Conservation (phyloP, 2,113 vertebrate species). For the Lepus americanus region DNA sequence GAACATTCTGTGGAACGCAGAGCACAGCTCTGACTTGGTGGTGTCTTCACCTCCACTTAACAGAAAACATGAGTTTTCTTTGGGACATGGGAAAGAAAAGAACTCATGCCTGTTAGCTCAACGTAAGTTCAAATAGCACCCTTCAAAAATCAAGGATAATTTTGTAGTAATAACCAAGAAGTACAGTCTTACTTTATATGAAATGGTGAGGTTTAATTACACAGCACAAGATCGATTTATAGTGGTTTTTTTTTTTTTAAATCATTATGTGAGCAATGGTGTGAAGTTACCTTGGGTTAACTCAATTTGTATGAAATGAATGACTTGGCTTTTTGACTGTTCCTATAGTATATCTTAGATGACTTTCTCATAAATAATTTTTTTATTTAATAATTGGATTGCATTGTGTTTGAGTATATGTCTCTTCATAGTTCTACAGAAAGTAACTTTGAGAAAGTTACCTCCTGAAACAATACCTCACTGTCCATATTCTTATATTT, state of each 20-base stretch:
- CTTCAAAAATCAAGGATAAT: neutral
- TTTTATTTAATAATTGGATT: slow-evolving; percentile 31
- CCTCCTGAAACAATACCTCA: slow-evolving; percentile 59
- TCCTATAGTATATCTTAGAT: slow-evolving; percentile 29
- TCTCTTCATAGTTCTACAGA: neutral
- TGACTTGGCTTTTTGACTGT: neutral
- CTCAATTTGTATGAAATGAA: slow-evolving; percentile 8
- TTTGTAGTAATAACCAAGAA: slow-evolving; percentile 4
- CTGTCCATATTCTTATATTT: slow-evolving; percentile 56
- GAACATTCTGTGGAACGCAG: neutral
- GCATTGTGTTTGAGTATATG: neutral
- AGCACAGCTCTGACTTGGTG: neutral
- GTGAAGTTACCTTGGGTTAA: slow-evolving; percentile 55
- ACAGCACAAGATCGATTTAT: slow-evolving; percentile 65
- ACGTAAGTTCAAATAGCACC: neutral
- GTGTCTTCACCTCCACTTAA: neutral
- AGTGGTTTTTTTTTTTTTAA: slow-evolving; percentile 45
- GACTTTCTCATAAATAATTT: neutral
- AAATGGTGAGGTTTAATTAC: slow-evolving; percentile 59
- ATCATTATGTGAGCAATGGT: slow-evolving; percentile 45
- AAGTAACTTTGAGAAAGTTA: slow-evolving; percentile 32
- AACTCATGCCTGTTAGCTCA: neutral
- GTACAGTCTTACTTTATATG: slow-evolving; percentile 31
- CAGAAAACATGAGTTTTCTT: neutral
- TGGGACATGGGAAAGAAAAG: neutral